Evolutionary conservation across 2,113 vertebrate genomes (phyloP).

Genomic region (Acanthochromis polyacanthus): DNA sequence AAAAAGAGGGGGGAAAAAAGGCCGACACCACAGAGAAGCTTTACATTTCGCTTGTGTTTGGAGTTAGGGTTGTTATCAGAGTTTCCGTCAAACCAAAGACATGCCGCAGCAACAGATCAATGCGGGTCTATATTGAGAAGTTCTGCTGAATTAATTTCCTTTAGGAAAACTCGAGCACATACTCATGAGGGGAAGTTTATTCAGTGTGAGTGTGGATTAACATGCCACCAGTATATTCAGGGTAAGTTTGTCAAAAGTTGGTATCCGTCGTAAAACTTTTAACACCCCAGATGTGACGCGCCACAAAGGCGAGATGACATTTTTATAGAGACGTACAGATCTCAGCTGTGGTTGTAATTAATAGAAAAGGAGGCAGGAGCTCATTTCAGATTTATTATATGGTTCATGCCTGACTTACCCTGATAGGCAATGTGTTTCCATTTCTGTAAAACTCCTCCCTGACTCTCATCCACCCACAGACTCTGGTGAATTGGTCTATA

Average conservation of each 20-base stretch:
- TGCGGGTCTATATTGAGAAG: constrained; percentile 50
- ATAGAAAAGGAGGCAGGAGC: constrained; percentile 32
- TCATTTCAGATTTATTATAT: constrained; percentile 64
- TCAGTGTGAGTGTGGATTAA: constrained; percentile 8
- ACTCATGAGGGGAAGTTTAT: constrained; percentile 25
- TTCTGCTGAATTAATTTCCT: constrained; percentile 58
- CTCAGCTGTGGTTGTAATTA: constrained; percentile 45
- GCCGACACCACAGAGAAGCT: background rate
- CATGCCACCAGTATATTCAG: constrained; percentile 7
- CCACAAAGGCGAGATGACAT: constrained; percentile 33
- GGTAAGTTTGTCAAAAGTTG: constrained; percentile 25
- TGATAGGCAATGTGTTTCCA: constrained; percentile 36
- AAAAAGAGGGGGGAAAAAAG: background rate
- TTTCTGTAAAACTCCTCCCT: constrained; percentile 37
- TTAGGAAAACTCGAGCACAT: constrained; percentile 11
- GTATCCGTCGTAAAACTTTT: constrained; percentile 40
- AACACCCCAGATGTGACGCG: constrained; percentile 13
- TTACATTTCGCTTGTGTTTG: constrained; percentile 44
- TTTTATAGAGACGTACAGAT: constrained; percentile 25
- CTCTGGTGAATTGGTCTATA: constrained; percentile 23
- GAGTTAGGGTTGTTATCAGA: constrained; percentile 46
- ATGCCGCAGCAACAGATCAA: constrained; percentile 51
- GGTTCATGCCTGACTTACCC: constrained; percentile 39
- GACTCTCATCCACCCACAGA: constrained; percentile 60
- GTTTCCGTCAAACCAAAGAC: constrained; percentile 48